Evolutionary conservation across 1,140 invertebrate species (phyloP).

Genomic region (Bombus turneri): DNA sequence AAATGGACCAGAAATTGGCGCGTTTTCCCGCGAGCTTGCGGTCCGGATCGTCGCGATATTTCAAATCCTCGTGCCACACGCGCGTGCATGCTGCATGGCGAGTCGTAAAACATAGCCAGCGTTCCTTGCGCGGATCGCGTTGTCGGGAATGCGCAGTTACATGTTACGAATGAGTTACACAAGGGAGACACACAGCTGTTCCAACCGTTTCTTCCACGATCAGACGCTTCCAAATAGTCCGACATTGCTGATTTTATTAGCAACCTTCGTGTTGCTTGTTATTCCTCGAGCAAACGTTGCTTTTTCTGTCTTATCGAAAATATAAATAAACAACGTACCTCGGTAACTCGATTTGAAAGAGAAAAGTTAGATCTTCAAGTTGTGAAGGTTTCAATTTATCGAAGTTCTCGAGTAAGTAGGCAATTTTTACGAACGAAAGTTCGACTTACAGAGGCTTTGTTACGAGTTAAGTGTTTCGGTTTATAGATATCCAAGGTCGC

Average conservation of each 20-base stretch:
- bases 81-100: not conserved
- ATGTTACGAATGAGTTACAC: not conserved
- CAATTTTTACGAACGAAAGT: too few species aligned
- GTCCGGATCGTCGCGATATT: not conserved
- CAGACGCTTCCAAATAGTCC: not conserved
- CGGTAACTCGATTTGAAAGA: too few species aligned
- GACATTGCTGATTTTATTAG: not conserved
- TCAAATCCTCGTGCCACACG: conserved; percentile 1
- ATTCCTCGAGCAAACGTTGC: too few species aligned
- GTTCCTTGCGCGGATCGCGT: not conserved
- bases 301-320: too few species aligned
- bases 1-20: not conserved
- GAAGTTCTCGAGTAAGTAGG: too few species aligned
- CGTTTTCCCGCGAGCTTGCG: not conserved
- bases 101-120: not conserved
- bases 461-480: too few species aligned
- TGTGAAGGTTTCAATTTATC: too few species aligned
- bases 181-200: not conserved
- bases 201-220: not conserved
- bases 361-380: too few species aligned
- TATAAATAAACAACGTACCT: too few species aligned
- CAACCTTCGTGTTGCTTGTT: not conserved
- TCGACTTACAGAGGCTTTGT: too few species aligned
- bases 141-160: not conserved
- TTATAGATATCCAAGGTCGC: too few species aligned